Conservation (phyloP, 2,113 vertebrate genomes). For the Panurus biarmicus region DNA sequence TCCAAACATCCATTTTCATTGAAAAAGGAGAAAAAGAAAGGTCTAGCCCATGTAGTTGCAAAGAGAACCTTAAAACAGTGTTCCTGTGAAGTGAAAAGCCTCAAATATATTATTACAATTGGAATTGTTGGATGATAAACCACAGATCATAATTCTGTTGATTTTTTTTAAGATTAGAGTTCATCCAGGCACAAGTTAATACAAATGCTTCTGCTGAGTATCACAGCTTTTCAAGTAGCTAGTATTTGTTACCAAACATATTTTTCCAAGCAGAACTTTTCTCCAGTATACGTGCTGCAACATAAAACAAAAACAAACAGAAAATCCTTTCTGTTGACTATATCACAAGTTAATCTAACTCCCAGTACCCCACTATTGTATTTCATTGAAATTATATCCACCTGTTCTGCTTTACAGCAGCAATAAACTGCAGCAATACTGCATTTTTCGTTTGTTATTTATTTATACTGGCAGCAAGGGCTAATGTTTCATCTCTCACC, state of each 20-base stretch:
- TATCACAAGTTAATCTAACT: not conserved
- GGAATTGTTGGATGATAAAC: not conserved
- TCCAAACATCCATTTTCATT: not conserved
- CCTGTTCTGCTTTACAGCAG: not conserved
- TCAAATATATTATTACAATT: not conserved
- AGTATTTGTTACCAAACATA: not conserved
- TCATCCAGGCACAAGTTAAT: not conserved
- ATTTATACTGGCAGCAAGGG: slow-evolving; percentile 2
- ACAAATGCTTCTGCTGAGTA: not conserved
- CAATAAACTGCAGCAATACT: not conserved
- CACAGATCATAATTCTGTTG: not conserved
- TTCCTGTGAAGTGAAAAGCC: not conserved
- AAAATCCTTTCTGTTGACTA: not conserved
- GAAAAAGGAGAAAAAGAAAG: not conserved
- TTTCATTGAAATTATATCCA: not conserved
- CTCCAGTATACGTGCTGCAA: not conserved
- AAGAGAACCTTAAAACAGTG: not conserved
- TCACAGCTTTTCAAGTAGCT: not conserved
- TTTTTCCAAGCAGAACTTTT: not conserved
- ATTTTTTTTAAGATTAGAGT: not conserved
- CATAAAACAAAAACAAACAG: not conserved
- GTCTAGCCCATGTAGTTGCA: not conserved
- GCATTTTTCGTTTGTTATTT: not conserved
- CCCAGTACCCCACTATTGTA: not conserved
- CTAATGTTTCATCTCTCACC: slow-evolving; percentile 25